Evolutionary conservation across 2,888 invertebrate species (phyloP).

Genomic region (Chaitophorus viminalis): DNA sequence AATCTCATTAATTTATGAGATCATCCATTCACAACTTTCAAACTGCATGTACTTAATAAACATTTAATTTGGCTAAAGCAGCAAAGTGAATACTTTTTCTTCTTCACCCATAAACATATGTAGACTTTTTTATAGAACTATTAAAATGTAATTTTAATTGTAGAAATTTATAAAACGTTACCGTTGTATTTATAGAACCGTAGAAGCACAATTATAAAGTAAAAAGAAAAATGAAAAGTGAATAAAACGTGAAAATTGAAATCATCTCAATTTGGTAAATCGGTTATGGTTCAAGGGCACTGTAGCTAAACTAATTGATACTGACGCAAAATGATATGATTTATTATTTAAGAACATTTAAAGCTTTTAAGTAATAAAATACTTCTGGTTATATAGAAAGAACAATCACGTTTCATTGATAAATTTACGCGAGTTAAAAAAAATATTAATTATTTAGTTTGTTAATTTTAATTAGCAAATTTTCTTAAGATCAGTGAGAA

Average conservation of each 20-base stretch:
- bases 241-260: constrained; percentile 23
- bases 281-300: constrained; percentile 14
- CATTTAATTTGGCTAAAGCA: too few species aligned
- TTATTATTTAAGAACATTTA: neutral
- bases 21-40: too few species aligned
- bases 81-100: too few species aligned
- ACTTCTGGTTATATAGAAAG: neutral
- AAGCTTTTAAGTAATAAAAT: neutral
- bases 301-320: neutral
- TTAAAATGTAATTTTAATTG: too few species aligned
- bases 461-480: constrained; percentile 31
- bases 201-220: neutral
- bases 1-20: too few species aligned
- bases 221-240: neutral
- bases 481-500: neutral
- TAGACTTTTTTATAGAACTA: too few species aligned
- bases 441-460: neutral
- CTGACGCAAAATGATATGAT: neutral
- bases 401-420: neutral
- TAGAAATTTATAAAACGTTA: too few species aligned
- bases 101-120: too few species aligned
- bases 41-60: too few species aligned
- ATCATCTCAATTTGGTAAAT: neutral
- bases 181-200: neutral
- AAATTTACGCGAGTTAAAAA: neutral